These are phyloP conservation scores for Varroa destructor DNA, from an alignment of 1,140 invertebrate genomes.

Conservation along the genomic window DNA sequence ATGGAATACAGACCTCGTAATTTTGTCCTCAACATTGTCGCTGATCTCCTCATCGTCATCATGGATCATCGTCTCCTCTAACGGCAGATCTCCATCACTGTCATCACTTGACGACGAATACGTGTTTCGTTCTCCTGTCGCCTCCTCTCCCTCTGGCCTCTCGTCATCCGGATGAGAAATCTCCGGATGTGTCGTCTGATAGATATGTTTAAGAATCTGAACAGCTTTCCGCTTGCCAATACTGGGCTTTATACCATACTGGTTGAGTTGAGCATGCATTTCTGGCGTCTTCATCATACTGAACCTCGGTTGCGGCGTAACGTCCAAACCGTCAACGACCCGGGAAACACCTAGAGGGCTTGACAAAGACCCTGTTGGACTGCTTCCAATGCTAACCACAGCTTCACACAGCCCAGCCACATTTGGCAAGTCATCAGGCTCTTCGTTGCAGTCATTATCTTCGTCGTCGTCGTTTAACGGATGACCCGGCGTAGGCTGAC, in stretches of 20 bases:
- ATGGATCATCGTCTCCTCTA: slow-evolving; percentile 18
- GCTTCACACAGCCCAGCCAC: too few relatives aligned
- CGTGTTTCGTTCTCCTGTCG: background rate
- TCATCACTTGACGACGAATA: slow-evolving; percentile 18
- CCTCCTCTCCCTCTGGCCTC: background rate
- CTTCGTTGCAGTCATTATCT: background rate
- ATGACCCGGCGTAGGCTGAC: background rate
- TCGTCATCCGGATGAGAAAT: too few relatives aligned
- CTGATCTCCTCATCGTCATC: slow-evolving; percentile 21
- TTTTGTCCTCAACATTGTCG: slow-evolving; percentile 13
- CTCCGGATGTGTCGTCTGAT: slow-evolving; percentile 1
- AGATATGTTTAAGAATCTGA: slow-evolving; percentile 14
- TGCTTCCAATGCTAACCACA: background rate
- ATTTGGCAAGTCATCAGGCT: background rate
- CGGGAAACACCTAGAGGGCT: slow-evolving; percentile 1
- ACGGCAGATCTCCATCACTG: slow-evolving; percentile 10
- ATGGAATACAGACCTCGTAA: background rate
- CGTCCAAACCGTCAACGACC: slow-evolving; percentile 6
- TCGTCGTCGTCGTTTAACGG: background rate
- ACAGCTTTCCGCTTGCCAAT: slow-evolving; percentile 23
- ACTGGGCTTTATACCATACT: slow-evolving; percentile 8
- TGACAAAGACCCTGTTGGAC: background rate
- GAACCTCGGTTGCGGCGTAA: slow-evolving; percentile 6
- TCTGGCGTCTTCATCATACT: slow-evolving; percentile 19
- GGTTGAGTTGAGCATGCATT: slow-evolving; percentile 11